Evolutionary conservation across 2,797 vertebrate genomes (phyloP).

Genomic region (Sebastes vulpes): DNA sequence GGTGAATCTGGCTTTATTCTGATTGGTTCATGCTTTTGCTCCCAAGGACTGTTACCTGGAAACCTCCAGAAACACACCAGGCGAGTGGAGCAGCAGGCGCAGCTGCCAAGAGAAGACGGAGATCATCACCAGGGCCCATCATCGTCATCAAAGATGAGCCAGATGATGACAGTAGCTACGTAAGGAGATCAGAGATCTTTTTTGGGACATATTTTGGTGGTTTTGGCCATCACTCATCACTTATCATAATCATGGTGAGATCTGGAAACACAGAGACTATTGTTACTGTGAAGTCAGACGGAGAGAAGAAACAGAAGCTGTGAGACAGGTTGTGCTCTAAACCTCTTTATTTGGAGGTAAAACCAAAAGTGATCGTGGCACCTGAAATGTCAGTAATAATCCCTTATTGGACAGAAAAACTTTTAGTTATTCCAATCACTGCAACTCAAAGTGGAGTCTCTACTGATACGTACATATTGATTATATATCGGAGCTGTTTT

Average conservation of each 20-base stretch:
- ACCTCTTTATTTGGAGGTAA: not conserved
- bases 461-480: not conserved
- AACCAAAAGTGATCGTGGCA: not conserved
- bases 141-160: constrained; percentile 80
- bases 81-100: constrained; percentile 20
- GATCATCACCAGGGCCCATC: constrained; percentile 65
- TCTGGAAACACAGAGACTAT: not conserved
- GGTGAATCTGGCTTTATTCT: constrained; percentile 7
- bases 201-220: no score
- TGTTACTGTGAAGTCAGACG: not conserved
- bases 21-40: constrained; percentile 29
- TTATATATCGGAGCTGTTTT: not conserved
- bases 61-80: constrained; percentile 54
- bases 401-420: not conserved
- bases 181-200: constrained; percentile 41
- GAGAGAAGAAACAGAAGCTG: not conserved
- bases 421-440: not conserved
- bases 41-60: constrained; percentile 63
- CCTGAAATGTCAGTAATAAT: not conserved
- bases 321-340: not conserved
- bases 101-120: constrained; percentile 63
- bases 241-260: not conserved
- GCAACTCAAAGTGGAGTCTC: not conserved
- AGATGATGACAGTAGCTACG: constrained; percentile 64
- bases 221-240: not conserved